Evolutionary conservation across 92 coral and sea anemone species (phyloP).

Genomic region (Muricea muricata): DNA sequence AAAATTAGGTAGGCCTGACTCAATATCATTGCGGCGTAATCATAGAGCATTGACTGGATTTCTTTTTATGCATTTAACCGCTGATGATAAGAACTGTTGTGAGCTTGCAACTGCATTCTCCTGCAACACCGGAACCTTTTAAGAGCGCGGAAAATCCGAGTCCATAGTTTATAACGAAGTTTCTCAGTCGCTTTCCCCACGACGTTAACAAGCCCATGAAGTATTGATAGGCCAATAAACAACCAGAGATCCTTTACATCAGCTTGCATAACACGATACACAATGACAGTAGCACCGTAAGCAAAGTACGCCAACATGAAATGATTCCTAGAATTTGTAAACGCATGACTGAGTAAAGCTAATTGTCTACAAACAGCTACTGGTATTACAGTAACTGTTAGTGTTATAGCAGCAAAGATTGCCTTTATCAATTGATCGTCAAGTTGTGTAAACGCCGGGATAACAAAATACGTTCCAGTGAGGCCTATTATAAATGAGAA

Average conservation of each 20-base stretch:
- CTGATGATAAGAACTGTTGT: background rate
- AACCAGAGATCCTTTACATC: conserved; percentile 64
- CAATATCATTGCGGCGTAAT: conserved; percentile 11
- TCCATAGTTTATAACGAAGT: conserved; percentile 67
- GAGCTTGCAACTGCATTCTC: background rate
- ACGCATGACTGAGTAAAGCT: conserved; percentile 50
- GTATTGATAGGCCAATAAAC: conserved; percentile 65
- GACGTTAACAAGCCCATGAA: conserved; percentile 73
- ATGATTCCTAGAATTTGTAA: conserved; percentile 62
- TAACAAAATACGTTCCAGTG: conserved; percentile 28
- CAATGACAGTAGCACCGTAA: conserved; percentile 58
- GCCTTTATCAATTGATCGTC: conserved; percentile 50
- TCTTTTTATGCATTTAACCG: conserved; percentile 23
- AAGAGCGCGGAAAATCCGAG: background rate
- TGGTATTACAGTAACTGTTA: conserved; percentile 50
- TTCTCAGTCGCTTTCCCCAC: conserved; percentile 72
- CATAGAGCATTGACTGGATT: conserved; percentile 28
- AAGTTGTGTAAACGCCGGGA: conserved; percentile 48
- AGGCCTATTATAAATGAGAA: background rate
- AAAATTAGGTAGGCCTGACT: conserved; percentile 29
- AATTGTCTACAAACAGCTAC: background rate
- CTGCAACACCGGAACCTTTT: background rate
- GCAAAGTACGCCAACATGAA: conserved; percentile 49
- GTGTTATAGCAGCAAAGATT: conserved; percentile 66
- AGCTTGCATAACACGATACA: conserved; percentile 76